Evolutionary conservation across 2,888 invertebrate genomes (phyloP), one percentile per base, ranked within the genome.

Genomic region (Drymonia ruficornis): DNA sequence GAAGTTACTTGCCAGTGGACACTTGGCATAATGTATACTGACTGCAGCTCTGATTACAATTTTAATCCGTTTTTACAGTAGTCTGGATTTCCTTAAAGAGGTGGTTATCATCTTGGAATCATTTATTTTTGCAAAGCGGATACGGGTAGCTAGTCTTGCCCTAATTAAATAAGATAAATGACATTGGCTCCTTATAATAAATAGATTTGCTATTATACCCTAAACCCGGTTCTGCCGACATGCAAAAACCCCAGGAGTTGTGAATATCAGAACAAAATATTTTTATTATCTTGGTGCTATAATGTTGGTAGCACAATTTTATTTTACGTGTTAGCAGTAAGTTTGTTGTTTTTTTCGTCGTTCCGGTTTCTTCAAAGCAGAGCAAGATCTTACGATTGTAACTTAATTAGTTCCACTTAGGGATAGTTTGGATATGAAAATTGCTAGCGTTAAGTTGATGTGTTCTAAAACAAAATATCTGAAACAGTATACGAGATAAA

Each of bases 381-480:
- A 55, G 59, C 58, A 64, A 64, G 64, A 67, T 69, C 58, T 63
- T 62, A 56, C 58, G 57, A 68, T 68, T 64, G 59, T 64, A 59
- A 62, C 52, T 55, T 65, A 47, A 56, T 46, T 72, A 77, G 76
- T 78, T 83, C 78, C 75, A 73, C 73, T 79, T 83, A 84, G 81
- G 75, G 74, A 77, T 87, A 86, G 78, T 82, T 85, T 74, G 77
- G 62, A 68, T 68, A 68, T 71, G 50, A 75, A 76, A 72, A 78
- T 67, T 77, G 74, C 74, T 89, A 90, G 89, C 63, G 59, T 83
- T 90, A 89, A 88, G 88, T 88, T 87, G 80, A 88, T 88, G 89
- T 91, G 89, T 92, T 91, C 89, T 87, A 80, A 82, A 88, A 90
- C 89, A 86, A 85, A 83, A 92, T 93, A 93, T 93, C 92, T 93